Evolutionary conservation across 2,797 vertebrate genomes (phyloP), one percentile per base, ranked within the genome.

Genomic region (Anguilla marmorata): DNA sequence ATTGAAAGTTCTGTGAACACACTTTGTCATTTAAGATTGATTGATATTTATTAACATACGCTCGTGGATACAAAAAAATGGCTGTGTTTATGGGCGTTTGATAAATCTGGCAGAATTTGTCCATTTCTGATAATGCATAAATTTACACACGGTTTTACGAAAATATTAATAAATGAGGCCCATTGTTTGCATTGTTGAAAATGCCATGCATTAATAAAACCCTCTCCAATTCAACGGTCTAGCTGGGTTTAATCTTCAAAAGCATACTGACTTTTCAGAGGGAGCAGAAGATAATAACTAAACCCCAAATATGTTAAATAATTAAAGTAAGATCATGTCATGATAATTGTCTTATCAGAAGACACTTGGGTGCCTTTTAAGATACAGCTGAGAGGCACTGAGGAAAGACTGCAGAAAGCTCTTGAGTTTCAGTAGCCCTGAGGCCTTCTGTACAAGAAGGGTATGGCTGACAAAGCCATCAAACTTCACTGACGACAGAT

Each of bases 401-500:
- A 50, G 21, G n/a, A 12, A 83, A 16, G 14, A 24, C 45, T 3
- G 9, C 52, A 33, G 54, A 63, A 85, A 85, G 30, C 30, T 0
- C 0, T 16, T 37, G 37, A 60, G 56, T 21, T 9, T 56, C 14
- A 88, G 21, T 72, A 11, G 41, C 45, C 48, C 80, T 3, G 16
- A 86, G 89, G 87, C 45, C 86, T 88, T 85, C 14, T 54, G 63
- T 1, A 21, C 33, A 58, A 66, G 85, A 76, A 52, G 88, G 27
- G 27, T 11, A 82, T 76, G 14, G 12, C 85, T 85, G 69, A 83
- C 12, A 88, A 72, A n/a, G 66, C 94, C 92, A 93, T 92, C 90
- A 94, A 95, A 94, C 94, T 92, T 94, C 92, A 93, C 91, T 91
- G 88, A 89, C 88, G 91, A 91, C 89, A 95, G 89, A 88, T 90